A percentile compares a stretch with the other conserved stretches of the same genome.
These are phyloP conservation scores for Heliothis virescens DNA, from an alignment of 1,140 invertebrate species.

Conservation along the genomic window DNA sequence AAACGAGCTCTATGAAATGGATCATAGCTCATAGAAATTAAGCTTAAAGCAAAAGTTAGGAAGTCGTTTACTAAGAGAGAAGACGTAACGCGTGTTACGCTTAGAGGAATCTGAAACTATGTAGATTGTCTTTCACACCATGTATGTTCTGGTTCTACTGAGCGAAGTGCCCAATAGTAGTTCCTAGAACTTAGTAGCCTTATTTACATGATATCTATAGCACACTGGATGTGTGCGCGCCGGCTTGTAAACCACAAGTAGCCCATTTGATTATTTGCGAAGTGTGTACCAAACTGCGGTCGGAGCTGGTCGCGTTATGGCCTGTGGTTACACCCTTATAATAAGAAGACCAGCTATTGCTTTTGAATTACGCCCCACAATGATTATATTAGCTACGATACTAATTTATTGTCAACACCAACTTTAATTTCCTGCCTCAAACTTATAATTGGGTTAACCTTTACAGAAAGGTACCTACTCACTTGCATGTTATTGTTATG, in stretches of 20 bases:
- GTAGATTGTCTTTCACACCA: neutral
- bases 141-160: slow-evolving; percentile 1
- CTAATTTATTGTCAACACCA: slow-evolving; percentile 39
- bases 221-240: slow-evolving; percentile 15
- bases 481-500: neutral
- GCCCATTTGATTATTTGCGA: slow-evolving; percentile 37
- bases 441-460: slow-evolving; percentile 27
- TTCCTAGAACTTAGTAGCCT: slow-evolving; percentile 17
- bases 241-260: slow-evolving; percentile 44
- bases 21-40: too few relatives aligned
- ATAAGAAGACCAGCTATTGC: slow-evolving; percentile 31
- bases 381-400: slow-evolving; percentile 15
- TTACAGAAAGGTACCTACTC: slow-evolving; percentile 8
- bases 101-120: too few relatives aligned
- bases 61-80: too few relatives aligned
- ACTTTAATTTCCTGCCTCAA: slow-evolving; percentile 28
- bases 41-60: too few relatives aligned
- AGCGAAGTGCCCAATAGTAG: slow-evolving; percentile 16
- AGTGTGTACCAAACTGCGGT: slow-evolving; percentile 42
- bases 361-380: slow-evolving; percentile 10
- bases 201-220: slow-evolving; percentile 29
- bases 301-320: slow-evolving; percentile 31
- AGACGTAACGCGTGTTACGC: too few relatives aligned
- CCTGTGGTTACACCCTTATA: slow-evolving; percentile 37
- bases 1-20: too few relatives aligned